Conservation (phyloP, 2,797 vertebrate genomes). For the Urophycis tenuis region DNA sequence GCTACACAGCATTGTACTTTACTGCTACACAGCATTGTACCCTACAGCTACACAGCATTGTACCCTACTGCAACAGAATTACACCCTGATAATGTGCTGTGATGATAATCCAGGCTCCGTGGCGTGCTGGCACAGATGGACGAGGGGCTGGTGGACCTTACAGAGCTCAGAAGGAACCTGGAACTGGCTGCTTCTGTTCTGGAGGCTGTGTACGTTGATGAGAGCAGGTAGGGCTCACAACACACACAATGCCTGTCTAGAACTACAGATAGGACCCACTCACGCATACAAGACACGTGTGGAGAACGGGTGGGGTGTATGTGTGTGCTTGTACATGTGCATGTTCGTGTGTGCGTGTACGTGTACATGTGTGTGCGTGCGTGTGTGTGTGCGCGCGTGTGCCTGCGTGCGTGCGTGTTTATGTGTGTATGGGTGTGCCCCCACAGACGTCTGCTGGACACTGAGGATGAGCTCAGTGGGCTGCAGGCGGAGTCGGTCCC, state of each 20-base stretch:
- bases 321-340: background rate
- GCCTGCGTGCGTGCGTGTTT: background rate
- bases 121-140: slow-evolving; percentile 92
- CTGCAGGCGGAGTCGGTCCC: slow-evolving; percentile 90
- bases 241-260: background rate
- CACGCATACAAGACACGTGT: background rate
- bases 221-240: slow-evolving; percentile 77
- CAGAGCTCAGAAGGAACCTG: slow-evolving; percentile 90
- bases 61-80: background rate
- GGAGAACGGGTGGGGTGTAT: background rate
- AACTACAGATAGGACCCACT: background rate
- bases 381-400: background rate
- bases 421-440: background rate
- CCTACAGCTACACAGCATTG: background rate
- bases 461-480: slow-evolving; percentile 92
- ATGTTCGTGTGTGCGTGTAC: background rate
- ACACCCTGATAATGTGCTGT: background rate
- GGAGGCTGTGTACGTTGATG: slow-evolving; percentile 93
- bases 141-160: slow-evolving; percentile 84
- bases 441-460: slow-evolving; percentile 85
- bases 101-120: slow-evolving; percentile 75
- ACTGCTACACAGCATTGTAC: background rate
- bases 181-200: slow-evolving; percentile 91
- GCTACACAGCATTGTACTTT: background rate
- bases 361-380: background rate